Percentiles rank a stretch among this genome's conserved stretches.
Evolutionary conservation across 2,888 invertebrate species (phyloP).

Genomic region (Andrena minutula): DNA sequence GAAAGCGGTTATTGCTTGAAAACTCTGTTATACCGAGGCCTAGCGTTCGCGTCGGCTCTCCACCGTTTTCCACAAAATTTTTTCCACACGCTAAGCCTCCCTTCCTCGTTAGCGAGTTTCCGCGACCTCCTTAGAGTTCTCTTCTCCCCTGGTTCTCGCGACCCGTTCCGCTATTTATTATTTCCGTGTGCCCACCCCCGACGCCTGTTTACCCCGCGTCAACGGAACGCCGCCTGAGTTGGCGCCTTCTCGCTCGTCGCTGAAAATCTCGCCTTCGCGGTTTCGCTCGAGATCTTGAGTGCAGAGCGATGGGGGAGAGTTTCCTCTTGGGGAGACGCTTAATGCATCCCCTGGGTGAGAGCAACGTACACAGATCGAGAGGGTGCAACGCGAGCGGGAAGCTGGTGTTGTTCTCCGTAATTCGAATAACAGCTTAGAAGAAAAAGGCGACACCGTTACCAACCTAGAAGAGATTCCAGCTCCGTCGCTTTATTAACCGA

Average conservation of each 20-base stretch:
- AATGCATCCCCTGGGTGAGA: not conserved
- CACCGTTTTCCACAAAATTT: not conserved
- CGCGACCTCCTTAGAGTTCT: not conserved
- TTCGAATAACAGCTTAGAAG: constrained; percentile 27
- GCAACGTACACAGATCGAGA: constrained; percentile 22
- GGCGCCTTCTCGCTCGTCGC: constrained; percentile 23
- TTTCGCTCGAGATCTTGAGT: constrained; percentile 2
- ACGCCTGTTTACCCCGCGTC: constrained; percentile 22
- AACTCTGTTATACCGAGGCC: not conserved
- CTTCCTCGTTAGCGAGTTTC: not conserved
- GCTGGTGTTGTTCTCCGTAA: constrained; percentile 26
- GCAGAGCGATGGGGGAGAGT: not conserved
- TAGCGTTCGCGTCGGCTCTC: not conserved
- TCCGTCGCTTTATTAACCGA: no score
- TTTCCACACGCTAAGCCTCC: not conserved
- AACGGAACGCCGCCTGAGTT: not conserved
- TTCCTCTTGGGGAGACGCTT: not conserved
- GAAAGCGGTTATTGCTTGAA: not conserved
- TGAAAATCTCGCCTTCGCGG: not conserved
- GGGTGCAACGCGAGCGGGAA: constrained; percentile 42
- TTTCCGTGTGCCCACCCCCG: constrained; percentile 1
- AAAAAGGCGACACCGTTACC: constrained; percentile 1
- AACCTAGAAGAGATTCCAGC: no score
- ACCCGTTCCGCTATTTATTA: no score
- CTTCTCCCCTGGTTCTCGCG: not conserved